Evolutionary conservation across 2,888 invertebrate species (phyloP), one percentile per base, ranked within the genome.

Genomic region (Chelonus formosanus): DNA sequence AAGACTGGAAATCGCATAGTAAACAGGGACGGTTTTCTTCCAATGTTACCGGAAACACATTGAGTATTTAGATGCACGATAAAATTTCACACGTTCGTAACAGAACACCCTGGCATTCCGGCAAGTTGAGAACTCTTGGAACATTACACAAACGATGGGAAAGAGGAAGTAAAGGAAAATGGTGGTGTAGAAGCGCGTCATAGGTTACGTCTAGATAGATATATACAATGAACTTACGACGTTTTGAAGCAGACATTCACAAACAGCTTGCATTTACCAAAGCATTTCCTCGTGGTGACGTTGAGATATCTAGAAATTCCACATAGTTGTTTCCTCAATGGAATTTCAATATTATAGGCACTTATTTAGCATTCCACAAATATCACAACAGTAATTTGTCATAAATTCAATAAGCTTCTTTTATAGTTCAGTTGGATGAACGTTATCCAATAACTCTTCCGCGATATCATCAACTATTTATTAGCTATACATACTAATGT

Each of bases 61-160:
- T 47, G 53, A 43, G 65, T 67, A 67, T 63, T 63, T 63, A 68
- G 48, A 65, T 67, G 56, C 62, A 64, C 59, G 71, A 70, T 71
- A 70, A 71, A 68, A 63, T 71, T 71, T 70, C 68, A 68, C 67
- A 70, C 66, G 70, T 68, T 67, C 53, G 64, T 71, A 70, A 68
- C 63, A 68, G 56, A 58, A 61, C 58, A 10, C 53, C 59, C 63
- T 56, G 52, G 48, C 56, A 56, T 54, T 57, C 65, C 59, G 34
- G 5, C 31, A 20, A 47, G 63, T 47, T 48, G 63, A 43, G 44
- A 58, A 57, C 61, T 54, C 44, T 56, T 40, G 50, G 50, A 65
- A 65, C 60, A 68, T 69, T 57, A 53, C 60, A 57, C 63, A 45
- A 44, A 55, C 40, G 47, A 63, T 44, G 55, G 31, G 50, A 32